Percentiles rank a stretch among this genome's conserved stretches.
Conservation (phyloP, 2,797 vertebrate species). For the Propithecus perrieri region DNA sequence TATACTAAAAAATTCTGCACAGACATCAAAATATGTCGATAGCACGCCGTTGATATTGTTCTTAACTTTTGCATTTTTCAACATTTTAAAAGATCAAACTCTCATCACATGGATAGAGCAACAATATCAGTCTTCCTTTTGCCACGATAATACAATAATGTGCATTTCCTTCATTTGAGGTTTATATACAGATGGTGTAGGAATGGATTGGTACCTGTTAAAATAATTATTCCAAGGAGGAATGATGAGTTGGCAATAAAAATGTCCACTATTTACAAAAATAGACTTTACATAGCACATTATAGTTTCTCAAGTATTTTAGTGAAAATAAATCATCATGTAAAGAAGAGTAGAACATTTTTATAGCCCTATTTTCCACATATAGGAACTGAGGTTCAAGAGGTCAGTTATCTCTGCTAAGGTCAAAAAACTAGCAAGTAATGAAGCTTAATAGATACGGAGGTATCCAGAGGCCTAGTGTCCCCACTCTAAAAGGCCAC, state of each 20-base stretch:
- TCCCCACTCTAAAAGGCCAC: not conserved
- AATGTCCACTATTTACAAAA: conserved; percentile 1
- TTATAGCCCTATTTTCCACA: not conserved
- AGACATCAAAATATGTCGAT: not conserved
- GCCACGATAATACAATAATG: not conserved
- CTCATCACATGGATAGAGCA: not conserved
- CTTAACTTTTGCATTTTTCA: not conserved
- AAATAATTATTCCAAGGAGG: not conserved
- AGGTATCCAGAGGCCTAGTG: not conserved
- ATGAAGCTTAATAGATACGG: not conserved
- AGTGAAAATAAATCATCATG: not conserved
- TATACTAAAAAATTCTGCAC: conserved; percentile 27
- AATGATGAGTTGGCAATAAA: not conserved
- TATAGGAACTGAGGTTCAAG: not conserved
- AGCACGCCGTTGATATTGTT: not conserved
- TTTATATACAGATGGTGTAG: not conserved
- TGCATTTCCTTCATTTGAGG: not conserved
- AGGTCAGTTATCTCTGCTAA: not conserved
- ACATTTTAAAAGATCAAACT: conserved; percentile 26
- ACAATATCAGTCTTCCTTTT: not conserved
- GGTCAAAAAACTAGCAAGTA: not conserved
- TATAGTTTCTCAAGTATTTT: conserved; percentile 24
- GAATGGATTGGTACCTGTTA: not conserved
- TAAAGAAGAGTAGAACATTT: not conserved
- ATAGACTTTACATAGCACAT: not conserved